Conservation (phyloP, 2,888 invertebrate genomes). For the Epiblema foenella region DNA sequence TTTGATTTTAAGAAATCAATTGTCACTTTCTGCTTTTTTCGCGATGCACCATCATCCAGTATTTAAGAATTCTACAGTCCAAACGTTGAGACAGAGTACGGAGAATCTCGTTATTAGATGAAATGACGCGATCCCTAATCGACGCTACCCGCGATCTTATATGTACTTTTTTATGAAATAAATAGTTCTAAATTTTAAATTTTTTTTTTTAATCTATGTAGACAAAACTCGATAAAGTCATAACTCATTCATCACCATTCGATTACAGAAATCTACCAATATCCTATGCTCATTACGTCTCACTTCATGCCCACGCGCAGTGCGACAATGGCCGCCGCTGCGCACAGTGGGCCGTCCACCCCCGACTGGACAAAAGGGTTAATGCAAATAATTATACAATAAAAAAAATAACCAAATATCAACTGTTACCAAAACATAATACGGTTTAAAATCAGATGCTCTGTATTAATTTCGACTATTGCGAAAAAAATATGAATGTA, state of each 20-base stretch:
- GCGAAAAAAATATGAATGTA: neutral
- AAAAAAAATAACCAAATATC: constrained; percentile 3
- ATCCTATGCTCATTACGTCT: constrained; percentile 21
- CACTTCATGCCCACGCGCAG: constrained; percentile 31
- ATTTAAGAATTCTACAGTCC: too few relatives aligned
- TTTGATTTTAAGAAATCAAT: too few relatives aligned
- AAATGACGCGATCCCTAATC: too few relatives aligned
- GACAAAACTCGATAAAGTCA: too few relatives aligned
- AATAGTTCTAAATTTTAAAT: too few relatives aligned
- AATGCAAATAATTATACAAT: constrained; percentile 38
- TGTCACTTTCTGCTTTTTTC: too few relatives aligned
- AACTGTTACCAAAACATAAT: neutral
- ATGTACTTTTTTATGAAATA: too few relatives aligned
- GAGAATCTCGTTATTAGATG: too few relatives aligned
- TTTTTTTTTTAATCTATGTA: too few relatives aligned
- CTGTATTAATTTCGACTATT: neutral
- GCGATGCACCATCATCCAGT: too few relatives aligned
- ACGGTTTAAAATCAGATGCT: neutral
- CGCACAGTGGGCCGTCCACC: constrained; percentile 41
- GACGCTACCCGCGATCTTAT: too few relatives aligned
- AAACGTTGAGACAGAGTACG: too few relatives aligned
- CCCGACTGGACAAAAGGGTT: constrained; percentile 43
- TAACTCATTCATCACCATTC: neutral
- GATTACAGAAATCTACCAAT: constrained; percentile 22
- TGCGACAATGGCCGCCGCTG: constrained; percentile 21